Percentiles rank a stretch among this genome's conserved stretches.
phyloP scores from a whole-genome alignment of 2,888 invertebrate genomes.

The Diaperis boleti region DNA sequence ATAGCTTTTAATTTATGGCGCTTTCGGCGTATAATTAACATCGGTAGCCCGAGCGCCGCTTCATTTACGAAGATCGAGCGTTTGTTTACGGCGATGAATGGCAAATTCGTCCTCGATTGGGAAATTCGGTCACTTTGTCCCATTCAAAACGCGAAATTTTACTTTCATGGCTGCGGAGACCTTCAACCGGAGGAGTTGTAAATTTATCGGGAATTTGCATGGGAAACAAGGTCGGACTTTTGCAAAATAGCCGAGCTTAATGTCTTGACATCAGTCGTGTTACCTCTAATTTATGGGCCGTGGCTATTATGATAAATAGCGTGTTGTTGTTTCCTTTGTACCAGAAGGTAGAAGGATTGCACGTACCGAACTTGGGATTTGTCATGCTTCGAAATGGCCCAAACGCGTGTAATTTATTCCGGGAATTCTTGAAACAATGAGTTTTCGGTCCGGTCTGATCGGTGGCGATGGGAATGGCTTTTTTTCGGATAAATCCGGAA shows the following conservation, averaged over 20 bases:
- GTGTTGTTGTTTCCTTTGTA: constrained; percentile 40
- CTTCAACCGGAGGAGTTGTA: constrained; percentile 44
- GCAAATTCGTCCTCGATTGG: background rate
- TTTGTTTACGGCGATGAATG: constrained; percentile 1
- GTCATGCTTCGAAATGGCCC: constrained; percentile 17
- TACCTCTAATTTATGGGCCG: constrained; percentile 48
- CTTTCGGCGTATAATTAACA: constrained; percentile 7
- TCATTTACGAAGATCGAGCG: background rate
- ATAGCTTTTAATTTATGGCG: constrained; percentile 6
- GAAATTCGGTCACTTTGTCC: background rate
- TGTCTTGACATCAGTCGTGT: constrained; percentile 45
- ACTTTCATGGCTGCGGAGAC: constrained; percentile 25
- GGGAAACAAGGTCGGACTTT: constrained; percentile 48
- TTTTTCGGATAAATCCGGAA: background rate
- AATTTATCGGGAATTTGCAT: constrained; percentile 46
- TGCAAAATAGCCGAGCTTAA: constrained; percentile 47
- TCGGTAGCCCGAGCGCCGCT: background rate
- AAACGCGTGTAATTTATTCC: constrained; percentile 12
- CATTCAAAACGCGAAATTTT: constrained; percentile 29
- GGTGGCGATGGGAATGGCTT: background rate
- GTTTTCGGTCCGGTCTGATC: background rate
- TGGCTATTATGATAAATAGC: constrained; percentile 41
- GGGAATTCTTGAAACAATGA: constrained; percentile 2
- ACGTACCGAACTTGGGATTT: constrained; percentile 20
- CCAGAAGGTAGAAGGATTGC: background rate